Percentiles rank a stretch among this genome's conserved stretches.
Conservation (phyloP, 1,140 invertebrate genomes). For the Lepidurus apus region DNA sequence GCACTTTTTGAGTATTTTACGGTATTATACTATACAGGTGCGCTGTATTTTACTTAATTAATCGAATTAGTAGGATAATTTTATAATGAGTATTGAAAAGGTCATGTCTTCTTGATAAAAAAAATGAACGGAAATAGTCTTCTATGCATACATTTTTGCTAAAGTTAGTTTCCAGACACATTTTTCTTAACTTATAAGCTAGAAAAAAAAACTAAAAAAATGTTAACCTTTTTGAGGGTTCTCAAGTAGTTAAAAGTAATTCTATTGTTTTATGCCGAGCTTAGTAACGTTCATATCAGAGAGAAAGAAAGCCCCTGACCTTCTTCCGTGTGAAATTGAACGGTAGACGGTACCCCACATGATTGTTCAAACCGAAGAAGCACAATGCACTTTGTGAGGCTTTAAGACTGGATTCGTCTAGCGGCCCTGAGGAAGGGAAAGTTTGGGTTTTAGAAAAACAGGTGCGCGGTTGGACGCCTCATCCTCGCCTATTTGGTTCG, state of each 20-base stretch:
- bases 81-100: no score
- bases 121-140: no score
- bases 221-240: not conserved
- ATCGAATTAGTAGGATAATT: no score
- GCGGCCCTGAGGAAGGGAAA: constrained; percentile 12
- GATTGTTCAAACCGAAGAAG: not conserved
- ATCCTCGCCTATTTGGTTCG: not conserved
- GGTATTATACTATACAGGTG: no score
- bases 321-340: not conserved
- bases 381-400: constrained; percentile 8
- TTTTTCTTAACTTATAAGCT: no score
- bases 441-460: not conserved
- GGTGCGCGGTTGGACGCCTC: not conserved
- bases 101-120: no score
- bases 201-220: no score
- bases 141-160: no score
- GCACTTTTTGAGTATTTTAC: no score
- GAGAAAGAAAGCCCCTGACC: not conserved
- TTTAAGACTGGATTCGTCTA: not conserved
- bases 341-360: not conserved
- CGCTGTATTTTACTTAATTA: no score
- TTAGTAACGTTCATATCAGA: not conserved
- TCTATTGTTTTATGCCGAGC: not conserved
- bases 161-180: no score
- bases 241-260: not conserved